These are phyloP conservation scores for Pygmarrhopalites habei DNA, from an alignment of 1,140 invertebrate species.

Conservation along the genomic window DNA sequence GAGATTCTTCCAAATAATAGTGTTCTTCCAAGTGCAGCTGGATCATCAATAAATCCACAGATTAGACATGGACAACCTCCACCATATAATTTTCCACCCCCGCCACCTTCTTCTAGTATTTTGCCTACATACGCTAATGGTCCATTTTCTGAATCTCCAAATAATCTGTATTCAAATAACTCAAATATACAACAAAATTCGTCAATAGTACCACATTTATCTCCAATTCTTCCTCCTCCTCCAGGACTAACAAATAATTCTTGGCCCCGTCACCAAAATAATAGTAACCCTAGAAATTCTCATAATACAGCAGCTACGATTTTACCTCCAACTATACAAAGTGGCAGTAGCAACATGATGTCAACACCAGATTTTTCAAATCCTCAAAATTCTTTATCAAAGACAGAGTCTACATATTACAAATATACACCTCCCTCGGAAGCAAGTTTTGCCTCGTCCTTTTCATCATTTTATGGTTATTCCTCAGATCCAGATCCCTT, in stretches of 20 bases:
- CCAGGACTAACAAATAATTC: slow-evolving; percentile 3
- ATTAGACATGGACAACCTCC: slow-evolving; percentile 1
- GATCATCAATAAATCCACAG: background rate
- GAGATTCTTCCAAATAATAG: background rate
- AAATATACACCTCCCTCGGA: slow-evolving; percentile 3
- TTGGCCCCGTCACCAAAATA: background rate
- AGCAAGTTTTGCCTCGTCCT: background rate
- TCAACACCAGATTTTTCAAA: no score
- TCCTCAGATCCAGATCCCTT: slow-evolving; percentile 39
- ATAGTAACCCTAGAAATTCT: background rate
- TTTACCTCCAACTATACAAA: no score
- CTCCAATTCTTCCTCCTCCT: background rate
- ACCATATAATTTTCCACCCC: slow-evolving; percentile 5
- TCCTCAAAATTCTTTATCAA: no score
- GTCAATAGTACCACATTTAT: background rate
- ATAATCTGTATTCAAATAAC: slow-evolving; percentile 1
- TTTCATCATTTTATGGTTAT: background rate
- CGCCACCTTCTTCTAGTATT: no score
- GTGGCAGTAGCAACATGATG: no score
- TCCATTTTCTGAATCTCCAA: slow-evolving; percentile 1
- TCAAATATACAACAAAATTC: background rate
- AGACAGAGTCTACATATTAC: no score
- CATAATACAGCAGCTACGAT: no score
- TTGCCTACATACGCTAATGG: background rate
- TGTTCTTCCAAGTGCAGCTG: background rate